Percentiles rank a stretch among this genome's conserved stretches.
phyloP scores from a whole-genome alignment of 2,113 vertebrate species.

The Vombatus ursinus region DNA sequence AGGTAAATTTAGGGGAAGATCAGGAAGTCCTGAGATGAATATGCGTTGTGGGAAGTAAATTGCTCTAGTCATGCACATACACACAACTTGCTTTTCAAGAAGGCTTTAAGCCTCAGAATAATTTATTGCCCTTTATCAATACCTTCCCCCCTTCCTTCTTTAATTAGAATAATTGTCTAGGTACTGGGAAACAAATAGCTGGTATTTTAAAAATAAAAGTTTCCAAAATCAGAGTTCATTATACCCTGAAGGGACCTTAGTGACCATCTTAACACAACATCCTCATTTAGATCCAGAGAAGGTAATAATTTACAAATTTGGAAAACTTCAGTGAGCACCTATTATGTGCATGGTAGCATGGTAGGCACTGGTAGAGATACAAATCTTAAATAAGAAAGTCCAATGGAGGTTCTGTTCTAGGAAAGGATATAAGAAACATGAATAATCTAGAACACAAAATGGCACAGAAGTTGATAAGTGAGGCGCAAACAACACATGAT shows the following conservation, averaged over 20 bases:
- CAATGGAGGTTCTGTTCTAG: neutral
- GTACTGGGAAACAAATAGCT: neutral
- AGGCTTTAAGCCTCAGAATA: neutral
- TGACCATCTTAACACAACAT: neutral
- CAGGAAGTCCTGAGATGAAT: neutral
- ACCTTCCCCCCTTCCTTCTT: neutral
- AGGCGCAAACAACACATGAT: neutral
- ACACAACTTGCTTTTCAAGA: neutral
- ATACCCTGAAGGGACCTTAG: neutral
- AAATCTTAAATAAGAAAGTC: neutral
- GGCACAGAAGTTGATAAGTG: neutral
- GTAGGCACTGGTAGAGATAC: neutral
- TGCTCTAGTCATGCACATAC: too few relatives aligned
- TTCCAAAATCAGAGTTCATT: neutral
- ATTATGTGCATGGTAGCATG: neutral
- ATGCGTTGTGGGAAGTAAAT: too few relatives aligned
- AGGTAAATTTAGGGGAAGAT: neutral
- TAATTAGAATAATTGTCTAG: neutral
- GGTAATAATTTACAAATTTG: neutral
- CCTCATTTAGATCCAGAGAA: neutral
- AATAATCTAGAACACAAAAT: neutral
- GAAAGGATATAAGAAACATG: neutral
- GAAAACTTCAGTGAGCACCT: neutral
- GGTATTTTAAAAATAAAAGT: neutral
- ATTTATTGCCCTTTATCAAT: neutral